Evolutionary conservation across 1,140 invertebrate species (phyloP).

Genomic region (Diachasmimorpha longicaudata): DNA sequence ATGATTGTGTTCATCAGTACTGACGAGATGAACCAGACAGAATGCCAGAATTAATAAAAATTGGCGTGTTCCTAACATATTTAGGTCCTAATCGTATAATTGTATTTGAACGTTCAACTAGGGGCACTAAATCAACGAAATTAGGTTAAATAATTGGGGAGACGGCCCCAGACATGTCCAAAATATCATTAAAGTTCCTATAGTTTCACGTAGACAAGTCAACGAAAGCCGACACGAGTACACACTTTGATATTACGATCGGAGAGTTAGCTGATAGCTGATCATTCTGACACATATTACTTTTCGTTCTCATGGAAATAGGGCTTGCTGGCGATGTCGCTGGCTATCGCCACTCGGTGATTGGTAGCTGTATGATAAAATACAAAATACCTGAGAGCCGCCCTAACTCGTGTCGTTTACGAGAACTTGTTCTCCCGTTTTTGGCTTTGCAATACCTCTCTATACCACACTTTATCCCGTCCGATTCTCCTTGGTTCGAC

Average conservation of each 20-base stretch:
- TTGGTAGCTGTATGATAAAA: no score
- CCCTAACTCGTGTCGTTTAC: no score
- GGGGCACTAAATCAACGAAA: not conserved
- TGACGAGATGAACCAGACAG: conserved; percentile 44
- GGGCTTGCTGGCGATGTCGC: not conserved
- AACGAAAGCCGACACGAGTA: conserved; percentile 10
- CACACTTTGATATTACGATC: not conserved
- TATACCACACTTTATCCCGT: no score
- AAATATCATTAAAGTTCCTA: not conserved
- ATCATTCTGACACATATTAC: conserved; percentile 1
- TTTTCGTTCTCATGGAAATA: not conserved
- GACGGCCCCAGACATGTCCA: not conserved
- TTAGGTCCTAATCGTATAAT: conserved; percentile 23
- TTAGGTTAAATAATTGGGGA: not conserved
- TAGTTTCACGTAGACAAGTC: not conserved
- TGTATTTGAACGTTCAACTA: not conserved
- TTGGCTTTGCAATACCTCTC: no score
- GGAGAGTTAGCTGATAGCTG: not conserved
- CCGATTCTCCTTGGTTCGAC: no score
- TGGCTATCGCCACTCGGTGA: not conserved
- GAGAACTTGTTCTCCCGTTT: no score
- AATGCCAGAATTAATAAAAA: conserved; percentile 47
- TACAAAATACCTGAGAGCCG: no score
- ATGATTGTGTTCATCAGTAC: conserved; percentile 68
- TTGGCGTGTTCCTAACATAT: conserved; percentile 44